Base-by-base conservation (phyloP, 2,113 vertebrate genomes). In the Pseudolaguvia tuberculata region DNA sequence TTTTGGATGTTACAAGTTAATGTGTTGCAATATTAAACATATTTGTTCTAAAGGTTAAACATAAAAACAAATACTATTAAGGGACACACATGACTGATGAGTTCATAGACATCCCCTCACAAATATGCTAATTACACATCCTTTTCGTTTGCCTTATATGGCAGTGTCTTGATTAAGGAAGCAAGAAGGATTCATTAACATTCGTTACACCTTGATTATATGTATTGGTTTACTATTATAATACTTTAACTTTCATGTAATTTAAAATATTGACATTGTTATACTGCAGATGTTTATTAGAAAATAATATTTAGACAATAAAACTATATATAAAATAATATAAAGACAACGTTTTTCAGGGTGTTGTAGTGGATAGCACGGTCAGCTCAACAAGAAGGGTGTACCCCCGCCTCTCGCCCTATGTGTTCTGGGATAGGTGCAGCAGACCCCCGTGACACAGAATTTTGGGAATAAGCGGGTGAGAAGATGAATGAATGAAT, bases 91-190 rank as follows among this genome's bases (percentile, higher is more conserved):
- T 35, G 31, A 35, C n/a, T n/a, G n/a, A n/a, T n/a, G 6, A 42
- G 21, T 53, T 76, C 74, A 76, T 47, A 61, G 66, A 76, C 74
- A 8, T 53, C 52, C 51, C 70, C 55, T 61, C 65, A 52, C 55
- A 61, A 29, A 70, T 42, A 52, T 23, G 15, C 14, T 53, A 18
- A 55, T 66, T 52, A 55, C 20, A 25, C 29, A n/a, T 45, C n/a
- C 47, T 70, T 51, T 27, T 42, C 59, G 50, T 42, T 70, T 76
- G 35, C 74, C 74, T 70, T 76, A 61, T 70, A 76, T 27, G 74
- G 74, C n/a, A 61, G 20, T 69, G 21, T 76, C 66, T 59, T 61
- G 45, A 27, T 48, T 70, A 17, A 35, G 52, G 45, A 27, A 59
- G 23, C 50, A 51, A 39, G 31, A 4, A 63, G 47, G 27, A 23